Conservation (phyloP, 2,113 vertebrate species). For the Capricornis sumatraensis region DNA sequence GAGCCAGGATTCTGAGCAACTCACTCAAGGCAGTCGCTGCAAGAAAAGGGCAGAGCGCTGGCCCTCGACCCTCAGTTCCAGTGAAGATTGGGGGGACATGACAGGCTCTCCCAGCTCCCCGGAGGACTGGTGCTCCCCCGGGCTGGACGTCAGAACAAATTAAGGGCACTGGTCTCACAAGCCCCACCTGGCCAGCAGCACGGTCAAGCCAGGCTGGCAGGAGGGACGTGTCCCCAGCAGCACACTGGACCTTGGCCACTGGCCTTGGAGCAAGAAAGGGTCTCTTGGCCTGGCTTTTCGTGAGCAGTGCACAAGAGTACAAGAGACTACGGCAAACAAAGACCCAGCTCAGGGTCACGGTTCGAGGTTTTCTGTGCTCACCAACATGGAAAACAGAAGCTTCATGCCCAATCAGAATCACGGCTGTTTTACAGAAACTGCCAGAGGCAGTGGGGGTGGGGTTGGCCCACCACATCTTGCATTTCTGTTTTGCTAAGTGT, state of each 20-base stretch:
- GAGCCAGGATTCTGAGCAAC: not conserved
- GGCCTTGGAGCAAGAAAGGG: not conserved
- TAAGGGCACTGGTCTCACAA: not conserved
- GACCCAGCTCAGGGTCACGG: not conserved
- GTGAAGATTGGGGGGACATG: rapidly evolving
- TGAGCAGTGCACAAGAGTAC: not conserved
- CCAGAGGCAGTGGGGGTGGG: no score
- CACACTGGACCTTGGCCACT: not conserved
- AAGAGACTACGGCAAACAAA: not conserved
- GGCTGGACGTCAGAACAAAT: constrained; percentile 2
- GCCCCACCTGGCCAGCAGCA: not conserved
- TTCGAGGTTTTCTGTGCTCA: not conserved
- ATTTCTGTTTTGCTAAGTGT: not conserved
- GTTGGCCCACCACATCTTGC: rapidly evolving
- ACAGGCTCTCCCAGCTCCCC: not conserved
- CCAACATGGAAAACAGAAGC: not conserved
- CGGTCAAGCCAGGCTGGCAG: not conserved
- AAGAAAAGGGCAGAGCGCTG: not conserved
- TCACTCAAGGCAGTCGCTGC: rapidly evolving
- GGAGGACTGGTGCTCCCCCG: not conserved
- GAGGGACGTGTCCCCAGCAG: not conserved
- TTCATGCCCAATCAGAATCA: rapidly evolving
- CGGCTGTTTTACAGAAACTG: not conserved
- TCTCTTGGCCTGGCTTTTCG: not conserved
- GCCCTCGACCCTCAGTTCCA: not conserved